Evolutionary conservation across 2,888 invertebrate genomes (phyloP).

Genomic region (Caenorhabditis japonica): DNA sequence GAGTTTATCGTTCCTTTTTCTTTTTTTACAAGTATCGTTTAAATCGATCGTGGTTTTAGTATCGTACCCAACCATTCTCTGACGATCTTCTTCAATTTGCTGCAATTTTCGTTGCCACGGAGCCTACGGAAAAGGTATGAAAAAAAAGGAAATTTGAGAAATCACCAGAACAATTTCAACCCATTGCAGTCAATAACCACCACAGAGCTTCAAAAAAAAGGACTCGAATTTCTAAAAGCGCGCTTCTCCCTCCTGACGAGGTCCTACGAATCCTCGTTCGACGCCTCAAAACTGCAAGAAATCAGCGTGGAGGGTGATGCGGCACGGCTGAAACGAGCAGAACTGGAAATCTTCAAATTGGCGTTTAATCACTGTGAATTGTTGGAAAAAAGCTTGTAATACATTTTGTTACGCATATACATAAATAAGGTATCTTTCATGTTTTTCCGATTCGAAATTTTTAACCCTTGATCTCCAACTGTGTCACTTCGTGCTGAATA

Average conservation of each 20-base stretch:
- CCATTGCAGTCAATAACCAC: neutral
- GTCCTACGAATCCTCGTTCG: constrained; percentile 35
- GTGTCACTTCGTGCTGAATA: no score
- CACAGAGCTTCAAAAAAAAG: constrained; percentile 35
- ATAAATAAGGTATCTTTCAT: no score
- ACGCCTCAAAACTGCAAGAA: constrained; percentile 14
- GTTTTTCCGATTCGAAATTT: no score
- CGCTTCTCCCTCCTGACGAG: constrained; percentile 42
- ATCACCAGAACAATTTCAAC: neutral
- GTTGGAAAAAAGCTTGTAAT: no score
- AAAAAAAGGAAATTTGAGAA: neutral
- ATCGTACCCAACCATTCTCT: constrained; percentile 43
- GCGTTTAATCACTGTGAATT: constrained; percentile 30
- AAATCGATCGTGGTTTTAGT: constrained; percentile 2
- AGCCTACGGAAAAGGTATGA: constrained; percentile 29
- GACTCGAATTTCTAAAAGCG: constrained; percentile 43
- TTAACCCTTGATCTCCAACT: no score
- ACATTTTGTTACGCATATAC: no score
- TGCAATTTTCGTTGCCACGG: constrained; percentile 49
- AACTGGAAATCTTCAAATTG: constrained; percentile 32
- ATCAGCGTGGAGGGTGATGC: constrained; percentile 34
- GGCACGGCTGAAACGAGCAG: constrained; percentile 41
- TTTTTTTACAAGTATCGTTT: neutral
- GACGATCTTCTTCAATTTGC: constrained; percentile 52
- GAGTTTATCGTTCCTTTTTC: constrained; percentile 12